Evolutionary conservation across 30 jellyfish, hydroid and myxozoan species (phyloP), one percentile per base, ranked within the genome.

Genomic region (Pelagia noctiluca): DNA sequence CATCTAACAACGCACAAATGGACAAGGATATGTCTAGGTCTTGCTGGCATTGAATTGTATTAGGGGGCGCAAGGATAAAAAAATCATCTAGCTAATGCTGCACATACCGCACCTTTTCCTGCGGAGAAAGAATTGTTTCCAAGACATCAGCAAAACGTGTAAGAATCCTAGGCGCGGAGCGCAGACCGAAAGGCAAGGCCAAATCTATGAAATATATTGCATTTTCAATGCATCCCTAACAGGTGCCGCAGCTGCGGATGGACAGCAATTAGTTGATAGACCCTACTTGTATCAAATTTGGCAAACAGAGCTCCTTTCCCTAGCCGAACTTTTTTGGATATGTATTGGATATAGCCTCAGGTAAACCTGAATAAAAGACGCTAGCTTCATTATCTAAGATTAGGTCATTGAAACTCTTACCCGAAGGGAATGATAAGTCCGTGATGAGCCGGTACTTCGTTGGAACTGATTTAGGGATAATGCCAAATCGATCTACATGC

Each of bases 131-230:
- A 67, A 68, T 70, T 60, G 28, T 50, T 57, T 80, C 92, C 13
- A 88, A 75, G 13, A 70, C 70, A 60, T 88, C 86, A 2, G 97
- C 90, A 72, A 88, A 80, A 30, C 90, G 76, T 31, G 95, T 80
- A 53, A 88, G 81, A 30, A 71, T 81, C 1, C 10, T 19, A 19
- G 97, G 97, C n/a, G 97, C 97, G 28, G 96, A 82, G 0, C 97
- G 75, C 30, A 90, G 86, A 16, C 97, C 97, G 63, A 88, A 88
- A 1, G 95, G 95, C 33, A 88, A 63, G 18, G 97, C 97, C 28
- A 88, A 33, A 36, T 88, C 97, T 33, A 88, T 79, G 68, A 24
- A 88, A 73, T 80, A 88, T 5, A 21, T 35, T 8, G 21, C 79
- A 89, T 62, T 81, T 63, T 90, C 97, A 88, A 25, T 36, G 31